Percentiles rank a stretch among this genome's conserved stretches.
phyloP scores from a whole-genome alignment of 2,113 vertebrate species.

The Vireo altiloquus region DNA sequence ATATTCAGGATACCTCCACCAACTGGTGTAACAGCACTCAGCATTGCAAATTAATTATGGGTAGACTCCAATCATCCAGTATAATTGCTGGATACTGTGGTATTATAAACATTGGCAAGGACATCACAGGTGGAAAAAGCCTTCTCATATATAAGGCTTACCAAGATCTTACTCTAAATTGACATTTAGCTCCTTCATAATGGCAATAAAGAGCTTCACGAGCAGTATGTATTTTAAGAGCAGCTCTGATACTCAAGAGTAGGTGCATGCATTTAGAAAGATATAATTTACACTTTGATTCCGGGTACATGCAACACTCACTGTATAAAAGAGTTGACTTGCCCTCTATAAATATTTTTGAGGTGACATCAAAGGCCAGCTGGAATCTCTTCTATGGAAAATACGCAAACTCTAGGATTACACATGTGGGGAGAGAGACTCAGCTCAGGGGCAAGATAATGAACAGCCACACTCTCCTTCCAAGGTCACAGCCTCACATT shows the following conservation, averaged over 20 bases:
- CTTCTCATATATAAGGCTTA: not conserved
- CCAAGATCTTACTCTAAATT: not conserved
- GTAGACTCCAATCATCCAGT: not conserved
- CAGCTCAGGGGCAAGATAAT: not conserved
- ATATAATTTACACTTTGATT: not conserved
- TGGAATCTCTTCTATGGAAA: constrained; percentile 34
- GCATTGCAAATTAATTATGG: not conserved
- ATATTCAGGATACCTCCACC: not conserved
- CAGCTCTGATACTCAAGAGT: not conserved
- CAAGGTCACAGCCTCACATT: not conserved
- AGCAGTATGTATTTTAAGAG: not conserved
- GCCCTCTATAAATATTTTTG: constrained; percentile 8
- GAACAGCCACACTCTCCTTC: not conserved
- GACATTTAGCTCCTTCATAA: not conserved
- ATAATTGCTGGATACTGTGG: not conserved
- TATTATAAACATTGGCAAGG: constrained; percentile 6
- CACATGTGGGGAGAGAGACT: not conserved
- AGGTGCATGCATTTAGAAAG: not conserved
- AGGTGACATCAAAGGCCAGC: constrained; percentile 48
- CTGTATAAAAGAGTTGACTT: not conserved
- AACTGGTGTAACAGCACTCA: not conserved
- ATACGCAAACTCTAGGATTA: not conserved
- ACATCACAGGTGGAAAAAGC: not conserved
- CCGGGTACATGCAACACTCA: not conserved
- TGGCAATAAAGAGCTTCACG: not conserved